Conservation (phyloP, 2,888 invertebrate species). For the Mythimna loreyi region DNA sequence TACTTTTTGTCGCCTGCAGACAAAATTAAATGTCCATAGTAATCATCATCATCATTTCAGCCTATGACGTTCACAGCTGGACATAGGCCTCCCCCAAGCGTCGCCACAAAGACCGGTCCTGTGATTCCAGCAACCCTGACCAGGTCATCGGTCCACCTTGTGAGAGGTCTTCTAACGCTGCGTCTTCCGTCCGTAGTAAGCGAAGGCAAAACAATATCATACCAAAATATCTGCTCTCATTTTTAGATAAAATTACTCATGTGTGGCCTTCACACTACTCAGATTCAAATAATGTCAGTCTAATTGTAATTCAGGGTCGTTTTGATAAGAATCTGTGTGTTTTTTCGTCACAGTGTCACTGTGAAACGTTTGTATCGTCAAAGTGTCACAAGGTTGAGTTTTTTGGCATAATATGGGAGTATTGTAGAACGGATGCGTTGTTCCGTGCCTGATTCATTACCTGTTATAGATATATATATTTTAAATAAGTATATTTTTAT, state of each 20-base stretch:
- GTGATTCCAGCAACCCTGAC: too few relatives aligned
- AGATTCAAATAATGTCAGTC: conserved; percentile 26
- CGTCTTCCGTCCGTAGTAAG: too few relatives aligned
- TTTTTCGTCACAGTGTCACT: conserved; percentile 26
- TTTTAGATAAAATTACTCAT: conserved; percentile 27
- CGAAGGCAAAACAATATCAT: not conserved
- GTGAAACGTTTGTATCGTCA: conserved; percentile 20
- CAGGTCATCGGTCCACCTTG: too few relatives aligned
- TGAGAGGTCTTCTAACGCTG: too few relatives aligned
- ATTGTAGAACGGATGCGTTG: conserved; percentile 14
- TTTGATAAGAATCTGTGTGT: conserved; percentile 43
- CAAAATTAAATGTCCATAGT: too few relatives aligned
- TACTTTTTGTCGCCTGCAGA: too few relatives aligned
- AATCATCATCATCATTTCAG: too few relatives aligned
- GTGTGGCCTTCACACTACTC: conserved; percentile 30
- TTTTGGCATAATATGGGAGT: conserved; percentile 15
- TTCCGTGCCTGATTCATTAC: conserved; percentile 19
- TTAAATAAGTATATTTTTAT: too few relatives aligned
- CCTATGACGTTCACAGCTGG: too few relatives aligned
- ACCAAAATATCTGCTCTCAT: conserved; percentile 18
- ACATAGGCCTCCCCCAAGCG: too few relatives aligned
- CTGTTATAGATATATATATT: conserved; percentile 4
- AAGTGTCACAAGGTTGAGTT: conserved; percentile 30
- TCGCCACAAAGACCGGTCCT: too few relatives aligned
- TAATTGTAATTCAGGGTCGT: conserved; percentile 46